Evolutionary conservation across 2,113 vertebrate species (phyloP).

Genomic region (Crotophaga sulcirostris): DNA sequence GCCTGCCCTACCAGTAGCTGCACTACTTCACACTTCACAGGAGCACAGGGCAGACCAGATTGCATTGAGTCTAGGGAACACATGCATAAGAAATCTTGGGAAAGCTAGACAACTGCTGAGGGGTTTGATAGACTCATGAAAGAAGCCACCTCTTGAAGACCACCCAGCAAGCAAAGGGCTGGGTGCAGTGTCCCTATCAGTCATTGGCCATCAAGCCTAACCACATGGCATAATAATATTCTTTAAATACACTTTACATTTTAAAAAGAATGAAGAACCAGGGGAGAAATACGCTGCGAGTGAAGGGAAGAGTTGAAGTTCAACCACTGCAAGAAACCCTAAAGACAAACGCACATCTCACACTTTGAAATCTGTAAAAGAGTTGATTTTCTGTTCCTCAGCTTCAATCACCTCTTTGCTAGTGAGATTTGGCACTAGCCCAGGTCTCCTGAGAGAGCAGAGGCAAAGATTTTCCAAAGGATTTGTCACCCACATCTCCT

Average conservation of each 20-base stretch:
- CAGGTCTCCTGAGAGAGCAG: constrained; percentile 33
- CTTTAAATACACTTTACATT: not conserved
- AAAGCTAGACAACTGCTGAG: not conserved
- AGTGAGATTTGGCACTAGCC: constrained; percentile 16
- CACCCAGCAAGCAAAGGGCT: not conserved
- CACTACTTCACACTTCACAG: not conserved
- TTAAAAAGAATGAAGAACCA: not conserved
- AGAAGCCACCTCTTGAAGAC: not conserved
- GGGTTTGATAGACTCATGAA: not conserved
- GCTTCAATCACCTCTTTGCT: constrained; percentile 16
- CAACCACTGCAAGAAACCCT: not conserved
- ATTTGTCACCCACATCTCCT: constrained; percentile 50
- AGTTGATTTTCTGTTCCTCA: constrained; percentile 27
- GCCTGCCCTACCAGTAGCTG: not conserved
- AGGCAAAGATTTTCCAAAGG: constrained; percentile 24
- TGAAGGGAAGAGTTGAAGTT: not conserved
- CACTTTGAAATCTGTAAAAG: not conserved
- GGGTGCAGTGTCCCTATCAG: not conserved
- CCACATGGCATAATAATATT: not conserved
- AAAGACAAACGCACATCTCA: not conserved
- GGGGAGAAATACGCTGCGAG: not conserved
- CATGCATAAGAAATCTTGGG: not conserved
- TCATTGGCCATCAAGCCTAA: not conserved
- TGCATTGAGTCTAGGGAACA: not conserved
- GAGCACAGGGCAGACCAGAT: not conserved